These are phyloP conservation scores for Lasiurus borealis DNA, from an alignment of 2,113 vertebrate genomes.

Conservation along the genomic window DNA sequence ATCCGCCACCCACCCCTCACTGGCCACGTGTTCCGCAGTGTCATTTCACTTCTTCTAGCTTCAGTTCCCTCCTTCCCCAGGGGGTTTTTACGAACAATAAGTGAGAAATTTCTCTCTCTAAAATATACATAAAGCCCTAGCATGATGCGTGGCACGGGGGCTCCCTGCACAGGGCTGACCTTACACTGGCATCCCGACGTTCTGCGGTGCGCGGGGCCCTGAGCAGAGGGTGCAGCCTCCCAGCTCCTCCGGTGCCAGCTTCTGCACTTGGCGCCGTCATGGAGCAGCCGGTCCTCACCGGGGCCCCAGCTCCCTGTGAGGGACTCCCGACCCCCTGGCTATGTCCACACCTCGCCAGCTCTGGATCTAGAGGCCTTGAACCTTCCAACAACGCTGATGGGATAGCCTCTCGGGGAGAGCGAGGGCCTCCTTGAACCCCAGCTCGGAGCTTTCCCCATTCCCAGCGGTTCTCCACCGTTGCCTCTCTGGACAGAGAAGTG, in stretches of 20 bases:
- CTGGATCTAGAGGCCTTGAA: background rate
- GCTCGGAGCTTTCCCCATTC: background rate
- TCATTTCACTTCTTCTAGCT: background rate
- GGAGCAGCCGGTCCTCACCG: accelerated
- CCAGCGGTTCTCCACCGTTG: background rate
- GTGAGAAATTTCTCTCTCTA: conserved; percentile 20
- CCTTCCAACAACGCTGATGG: background rate
- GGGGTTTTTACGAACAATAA: conserved; percentile 37
- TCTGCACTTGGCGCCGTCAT: background rate
- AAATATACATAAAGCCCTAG: conserved; percentile 18
- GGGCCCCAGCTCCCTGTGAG: background rate
- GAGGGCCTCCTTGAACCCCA: background rate
- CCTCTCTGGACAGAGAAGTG: background rate
- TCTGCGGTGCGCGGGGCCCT: background rate
- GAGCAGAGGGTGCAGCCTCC: background rate
- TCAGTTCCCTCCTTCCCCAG: background rate
- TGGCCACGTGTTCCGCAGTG: background rate
- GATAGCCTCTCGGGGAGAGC: accelerated
- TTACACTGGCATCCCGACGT: background rate
- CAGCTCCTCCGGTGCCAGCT: background rate
- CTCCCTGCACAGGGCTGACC: background rate
- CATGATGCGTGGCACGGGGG: background rate
- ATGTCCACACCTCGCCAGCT: background rate
- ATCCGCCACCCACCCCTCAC: background rate
- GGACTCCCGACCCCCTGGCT: background rate